Conservation (phyloP, 1,140 invertebrate genomes). For the Teleopsis dalmanni region DNA sequence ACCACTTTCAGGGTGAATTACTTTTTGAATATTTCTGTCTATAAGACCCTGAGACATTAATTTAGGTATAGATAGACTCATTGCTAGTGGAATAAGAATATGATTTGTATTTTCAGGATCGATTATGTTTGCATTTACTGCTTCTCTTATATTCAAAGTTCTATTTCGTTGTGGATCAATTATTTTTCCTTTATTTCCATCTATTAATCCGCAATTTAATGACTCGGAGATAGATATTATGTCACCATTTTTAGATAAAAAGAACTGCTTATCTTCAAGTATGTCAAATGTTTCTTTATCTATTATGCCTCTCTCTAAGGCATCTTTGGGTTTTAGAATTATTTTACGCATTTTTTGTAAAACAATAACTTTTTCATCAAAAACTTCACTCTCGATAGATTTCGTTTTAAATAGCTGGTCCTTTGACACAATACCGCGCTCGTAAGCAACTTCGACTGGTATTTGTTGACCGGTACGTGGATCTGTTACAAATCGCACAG, state of each 20-base stretch:
- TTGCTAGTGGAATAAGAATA: conserved; percentile 70
- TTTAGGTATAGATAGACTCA: conserved; percentile 72
- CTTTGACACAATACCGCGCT: conserved; percentile 61
- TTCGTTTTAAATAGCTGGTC: conserved; percentile 45
- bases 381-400: conserved; percentile 59
- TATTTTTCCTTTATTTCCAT: conserved; percentile 69
- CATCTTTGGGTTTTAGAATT: conserved; percentile 62
- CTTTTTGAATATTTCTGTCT: conserved; percentile 65
- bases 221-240: conserved; percentile 66
- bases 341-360: conserved; percentile 72
- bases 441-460: conserved; percentile 69
- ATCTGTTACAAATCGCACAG: conserved; percentile 61
- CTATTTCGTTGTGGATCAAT: conserved; percentile 76
- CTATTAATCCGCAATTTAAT: conserved; percentile 63
- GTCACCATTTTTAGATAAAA: conserved; percentile 50
- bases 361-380: conserved; percentile 60
- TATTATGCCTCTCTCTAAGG: conserved; percentile 63
- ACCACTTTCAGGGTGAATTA: conserved; percentile 87
- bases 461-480: conserved; percentile 68
- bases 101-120: conserved; percentile 70
- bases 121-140: conserved; percentile 74
- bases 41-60: conserved; percentile 75
- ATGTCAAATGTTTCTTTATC: conserved; percentile 64
- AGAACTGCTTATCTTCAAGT: conserved; percentile 52
- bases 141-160: conserved; percentile 70